Evolutionary conservation across 2,797 vertebrate genomes (phyloP).

Genomic region (Miichthys miiuy): DNA sequence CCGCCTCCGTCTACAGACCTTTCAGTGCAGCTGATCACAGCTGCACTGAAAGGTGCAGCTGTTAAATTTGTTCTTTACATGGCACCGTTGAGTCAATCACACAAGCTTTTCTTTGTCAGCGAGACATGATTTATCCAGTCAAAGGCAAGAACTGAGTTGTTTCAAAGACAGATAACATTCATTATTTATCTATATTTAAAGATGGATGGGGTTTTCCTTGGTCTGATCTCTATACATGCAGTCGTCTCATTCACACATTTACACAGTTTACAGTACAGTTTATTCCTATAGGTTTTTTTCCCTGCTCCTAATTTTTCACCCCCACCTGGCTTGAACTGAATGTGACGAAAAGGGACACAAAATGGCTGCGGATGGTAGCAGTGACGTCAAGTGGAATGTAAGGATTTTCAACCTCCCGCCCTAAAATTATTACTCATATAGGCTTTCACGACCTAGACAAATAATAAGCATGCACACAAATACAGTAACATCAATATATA

Average conservation of each 20-base stretch:
- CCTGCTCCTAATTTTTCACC: slow-evolving; percentile 19
- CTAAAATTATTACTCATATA: slow-evolving; percentile 63
- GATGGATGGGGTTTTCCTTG: slow-evolving; percentile 35
- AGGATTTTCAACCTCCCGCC: slow-evolving; percentile 46
- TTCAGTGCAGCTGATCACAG: slow-evolving; percentile 32
- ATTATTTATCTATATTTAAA: slow-evolving; percentile 51
- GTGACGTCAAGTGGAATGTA: slow-evolving; percentile 58
- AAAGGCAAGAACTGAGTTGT: slow-evolving; percentile 31
- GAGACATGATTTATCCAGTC: slow-evolving; percentile 42
- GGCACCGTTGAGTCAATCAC: slow-evolving; percentile 54
- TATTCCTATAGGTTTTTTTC: slow-evolving; percentile 31
- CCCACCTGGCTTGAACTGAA: slow-evolving; percentile 25
- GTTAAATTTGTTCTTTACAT: slow-evolving; percentile 62
- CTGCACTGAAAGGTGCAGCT: slow-evolving; percentile 21
- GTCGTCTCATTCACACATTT: slow-evolving; percentile 50
- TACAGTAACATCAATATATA: slow-evolving; percentile 70
- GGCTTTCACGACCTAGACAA: slow-evolving; percentile 59
- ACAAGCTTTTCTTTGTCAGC: slow-evolving; percentile 41
- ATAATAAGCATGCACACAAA: slow-evolving; percentile 77
- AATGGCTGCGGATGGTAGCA: slow-evolving; percentile 47
- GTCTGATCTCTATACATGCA: slow-evolving; percentile 65
- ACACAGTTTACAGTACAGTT: slow-evolving; percentile 43
- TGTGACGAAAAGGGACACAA: slow-evolving; percentile 34
- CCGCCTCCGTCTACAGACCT: not conserved
- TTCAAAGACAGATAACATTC: slow-evolving; percentile 47